Conservation (phyloP, 2,888 invertebrate genomes). For the Dilophus febrilis region DNA sequence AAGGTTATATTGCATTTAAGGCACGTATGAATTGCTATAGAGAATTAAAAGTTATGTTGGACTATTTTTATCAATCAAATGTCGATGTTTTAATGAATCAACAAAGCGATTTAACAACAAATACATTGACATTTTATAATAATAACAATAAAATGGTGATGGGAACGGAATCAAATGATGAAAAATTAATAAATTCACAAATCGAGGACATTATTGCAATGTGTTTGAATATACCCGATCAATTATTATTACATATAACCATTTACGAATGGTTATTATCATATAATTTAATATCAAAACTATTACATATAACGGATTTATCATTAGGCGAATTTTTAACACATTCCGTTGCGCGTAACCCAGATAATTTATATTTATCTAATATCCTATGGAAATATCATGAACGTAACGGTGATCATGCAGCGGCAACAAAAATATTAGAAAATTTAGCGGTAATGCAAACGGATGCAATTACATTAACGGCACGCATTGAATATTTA, state of each 20-base stretch:
- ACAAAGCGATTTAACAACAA: background rate
- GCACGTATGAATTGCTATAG: slow-evolving; percentile 76
- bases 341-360: slow-evolving; percentile 31
- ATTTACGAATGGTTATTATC: slow-evolving; percentile 87
- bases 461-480: slow-evolving; percentile 56
- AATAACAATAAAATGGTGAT: slow-evolving; percentile 19
- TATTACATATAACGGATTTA: slow-evolving; percentile 38
- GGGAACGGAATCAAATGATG: slow-evolving; percentile 15
- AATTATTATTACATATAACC: slow-evolving; percentile 68
- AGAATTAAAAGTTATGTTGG: slow-evolving; percentile 63
- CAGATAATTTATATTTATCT: slow-evolving; percentile 42
- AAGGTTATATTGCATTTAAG: slow-evolving; percentile 57
- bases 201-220: slow-evolving; percentile 45
- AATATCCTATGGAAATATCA: slow-evolving; percentile 94
- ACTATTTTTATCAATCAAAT: slow-evolving; percentile 29
- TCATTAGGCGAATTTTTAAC: slow-evolving; percentile 28
- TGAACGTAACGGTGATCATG: slow-evolving; percentile 80
- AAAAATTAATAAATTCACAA: slow-evolving; percentile 23
- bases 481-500: slow-evolving; percentile 75
- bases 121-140: background rate
- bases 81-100: background rate
- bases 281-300: slow-evolving; percentile 51
- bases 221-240: slow-evolving; percentile 57
- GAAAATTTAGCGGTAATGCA: slow-evolving; percentile 54
- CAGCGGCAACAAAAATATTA: slow-evolving; percentile 80